A percentile compares a stretch with the other conserved stretches of the same genome.
These are phyloP conservation scores for Tamandua tetradactyla DNA, from an alignment of 2,797 vertebrate genomes.

Conservation along the genomic window DNA sequence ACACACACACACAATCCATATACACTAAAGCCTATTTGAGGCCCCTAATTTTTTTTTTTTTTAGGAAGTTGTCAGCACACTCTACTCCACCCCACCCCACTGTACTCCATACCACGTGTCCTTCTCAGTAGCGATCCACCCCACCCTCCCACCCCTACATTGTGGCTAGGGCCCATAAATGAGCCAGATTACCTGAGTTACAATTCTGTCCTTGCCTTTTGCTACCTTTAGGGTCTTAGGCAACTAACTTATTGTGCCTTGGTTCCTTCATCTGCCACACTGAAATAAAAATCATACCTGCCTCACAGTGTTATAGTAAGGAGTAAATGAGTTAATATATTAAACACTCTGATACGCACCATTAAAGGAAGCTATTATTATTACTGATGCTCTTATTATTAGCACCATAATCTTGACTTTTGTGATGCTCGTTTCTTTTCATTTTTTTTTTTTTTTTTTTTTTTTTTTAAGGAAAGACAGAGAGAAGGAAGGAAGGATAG, in stretches of 20 bases:
- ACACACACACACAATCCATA: background rate
- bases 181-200: background rate
- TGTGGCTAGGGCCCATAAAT: background rate
- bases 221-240: background rate
- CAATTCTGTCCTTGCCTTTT: background rate
- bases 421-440: constrained; percentile 5
- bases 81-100: background rate
- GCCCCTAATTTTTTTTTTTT: background rate
- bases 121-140: background rate
- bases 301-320: background rate
- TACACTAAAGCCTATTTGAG: background rate
- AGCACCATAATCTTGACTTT: constrained; percentile 39
- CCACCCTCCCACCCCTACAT: background rate
- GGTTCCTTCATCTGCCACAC: constrained; percentile 41
- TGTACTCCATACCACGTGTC: background rate
- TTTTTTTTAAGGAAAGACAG: no score
- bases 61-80: background rate
- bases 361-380: background rate
- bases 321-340: background rate
- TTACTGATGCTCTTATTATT: background rate
- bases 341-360: background rate
- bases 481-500: no score
- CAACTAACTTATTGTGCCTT: background rate
- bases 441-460: no score
- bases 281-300: constrained; percentile 18